Percentiles rank a stretch among this genome's conserved stretches.
These are phyloP conservation scores for Micromys minutus DNA, from an alignment of 2,113 vertebrate genomes.

Conservation along the genomic window DNA sequence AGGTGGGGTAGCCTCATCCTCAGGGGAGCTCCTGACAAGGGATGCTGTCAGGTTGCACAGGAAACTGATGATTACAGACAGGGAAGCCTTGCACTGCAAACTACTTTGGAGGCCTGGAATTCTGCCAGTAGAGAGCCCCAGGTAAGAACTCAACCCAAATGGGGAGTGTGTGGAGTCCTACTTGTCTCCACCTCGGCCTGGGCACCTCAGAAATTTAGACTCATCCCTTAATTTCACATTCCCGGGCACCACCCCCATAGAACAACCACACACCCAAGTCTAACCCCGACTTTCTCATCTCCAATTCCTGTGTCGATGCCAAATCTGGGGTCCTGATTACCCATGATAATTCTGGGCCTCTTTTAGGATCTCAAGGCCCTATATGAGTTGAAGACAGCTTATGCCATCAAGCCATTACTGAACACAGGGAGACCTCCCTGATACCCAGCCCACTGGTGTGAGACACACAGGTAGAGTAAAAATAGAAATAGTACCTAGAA, in stretches of 20 bases:
- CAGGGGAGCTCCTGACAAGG: neutral
- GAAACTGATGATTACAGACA: neutral
- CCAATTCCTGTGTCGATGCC: neutral
- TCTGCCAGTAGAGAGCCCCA: neutral
- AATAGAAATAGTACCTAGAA: neutral
- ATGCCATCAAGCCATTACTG: neutral
- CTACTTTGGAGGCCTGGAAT: neutral
- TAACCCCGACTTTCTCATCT: neutral
- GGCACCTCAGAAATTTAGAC: conserved; percentile 47
- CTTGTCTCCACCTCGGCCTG: neutral
- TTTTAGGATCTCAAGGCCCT: neutral
- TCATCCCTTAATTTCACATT: conserved; percentile 65
- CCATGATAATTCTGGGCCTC: neutral
- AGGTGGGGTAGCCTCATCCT: neutral
- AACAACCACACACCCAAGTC: conserved; percentile 48
- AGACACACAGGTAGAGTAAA: neutral
- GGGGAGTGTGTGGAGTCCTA: neutral
- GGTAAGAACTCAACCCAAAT: neutral
- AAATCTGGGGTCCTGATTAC: neutral
- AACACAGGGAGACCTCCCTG: neutral
- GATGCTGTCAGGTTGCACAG: neutral
- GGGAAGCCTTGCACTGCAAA: neutral
- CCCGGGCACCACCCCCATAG: conserved; percentile 58
- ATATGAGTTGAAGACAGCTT: neutral
- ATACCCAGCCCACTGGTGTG: neutral